Percentiles rank a stretch among this genome's conserved stretches.
Conservation (phyloP, 2,113 vertebrate species). For the Lates calcarifer region DNA sequence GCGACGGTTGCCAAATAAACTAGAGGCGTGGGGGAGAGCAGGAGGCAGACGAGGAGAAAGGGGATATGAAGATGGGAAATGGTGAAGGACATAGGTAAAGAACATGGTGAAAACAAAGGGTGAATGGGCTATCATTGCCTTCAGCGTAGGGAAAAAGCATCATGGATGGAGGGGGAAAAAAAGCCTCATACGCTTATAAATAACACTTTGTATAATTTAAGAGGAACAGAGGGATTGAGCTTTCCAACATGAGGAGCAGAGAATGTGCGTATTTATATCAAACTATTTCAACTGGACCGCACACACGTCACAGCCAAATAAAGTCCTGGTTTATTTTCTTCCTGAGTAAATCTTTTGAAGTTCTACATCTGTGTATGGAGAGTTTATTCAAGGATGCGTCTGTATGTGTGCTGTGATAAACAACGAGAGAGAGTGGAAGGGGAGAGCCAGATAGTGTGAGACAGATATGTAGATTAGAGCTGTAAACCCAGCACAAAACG, state of each 20-base stretch:
- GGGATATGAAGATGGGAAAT: conserved; percentile 32
- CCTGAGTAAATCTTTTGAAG: conserved; percentile 34
- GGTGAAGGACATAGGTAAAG: conserved; percentile 46
- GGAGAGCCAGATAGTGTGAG: conserved; percentile 34
- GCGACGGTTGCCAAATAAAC: conserved; percentile 56
- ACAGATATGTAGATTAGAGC: conserved; percentile 58
- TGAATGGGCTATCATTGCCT: conserved; percentile 5
- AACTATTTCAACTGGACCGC: conserved; percentile 43
- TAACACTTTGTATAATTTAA: conserved; percentile 58
- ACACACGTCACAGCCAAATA: conserved; percentile 39
- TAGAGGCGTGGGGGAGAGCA: conserved; percentile 23
- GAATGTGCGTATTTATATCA: conserved; percentile 44
- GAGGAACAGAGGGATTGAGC: conserved; percentile 26
- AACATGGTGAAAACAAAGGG: conserved; percentile 39
- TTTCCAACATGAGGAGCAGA: conserved; percentile 36
- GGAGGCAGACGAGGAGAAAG: conserved; percentile 18
- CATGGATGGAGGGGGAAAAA: conserved; percentile 15
- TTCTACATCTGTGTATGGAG: conserved; percentile 40
- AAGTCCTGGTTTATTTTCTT: conserved; percentile 25
- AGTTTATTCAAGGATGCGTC: conserved; percentile 39
- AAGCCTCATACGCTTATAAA: conserved; percentile 44
- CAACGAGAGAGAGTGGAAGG: conserved; percentile 7
- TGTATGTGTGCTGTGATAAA: conserved; percentile 26
- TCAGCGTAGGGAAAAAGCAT: conserved; percentile 8
- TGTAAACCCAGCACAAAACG: conserved; percentile 32